These are phyloP conservation scores for Aphaenogaster floridana DNA, from an alignment of 1,140 invertebrate species.

Conservation along the genomic window DNA sequence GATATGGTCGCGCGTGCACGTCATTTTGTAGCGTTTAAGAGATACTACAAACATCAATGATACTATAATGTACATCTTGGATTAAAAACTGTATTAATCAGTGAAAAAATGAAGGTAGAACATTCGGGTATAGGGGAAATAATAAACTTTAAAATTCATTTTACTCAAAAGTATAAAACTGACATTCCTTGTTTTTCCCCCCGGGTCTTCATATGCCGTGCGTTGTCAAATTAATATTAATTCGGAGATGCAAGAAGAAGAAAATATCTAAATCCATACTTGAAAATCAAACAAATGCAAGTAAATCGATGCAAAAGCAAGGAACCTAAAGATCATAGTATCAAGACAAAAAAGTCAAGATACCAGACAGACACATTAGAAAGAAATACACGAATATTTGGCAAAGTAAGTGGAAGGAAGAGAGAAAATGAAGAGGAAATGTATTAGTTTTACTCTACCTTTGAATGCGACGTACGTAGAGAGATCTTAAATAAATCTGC, in stretches of 20 bases:
- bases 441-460: conserved; percentile 40
- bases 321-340: neutral
- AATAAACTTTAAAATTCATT: too few relatives aligned
- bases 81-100: too few relatives aligned
- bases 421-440: neutral
- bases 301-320: conserved; percentile 18
- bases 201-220: neutral
- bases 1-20: too few relatives aligned
- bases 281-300: neutral
- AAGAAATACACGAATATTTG: neutral
- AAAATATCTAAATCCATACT: neutral
- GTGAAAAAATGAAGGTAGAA: too few relatives aligned
- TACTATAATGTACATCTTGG: too few relatives aligned
- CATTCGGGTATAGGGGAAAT: too few relatives aligned
- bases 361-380: neutral
- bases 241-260: conserved; percentile 1
- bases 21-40: too few relatives aligned
- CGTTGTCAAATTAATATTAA: conserved; percentile 1
- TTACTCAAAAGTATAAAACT: too few relatives aligned
- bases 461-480: conserved; percentile 14
- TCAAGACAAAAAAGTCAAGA: neutral
- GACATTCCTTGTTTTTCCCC: too few relatives aligned
- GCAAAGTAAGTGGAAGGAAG: neutral
- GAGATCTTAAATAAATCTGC: conserved; percentile 33
- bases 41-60: too few relatives aligned